Percentiles rank a stretch among this genome's conserved stretches.
Evolutionary conservation across 1,140 invertebrate species (phyloP).

Genomic region (Wasmannia auropunctata): DNA sequence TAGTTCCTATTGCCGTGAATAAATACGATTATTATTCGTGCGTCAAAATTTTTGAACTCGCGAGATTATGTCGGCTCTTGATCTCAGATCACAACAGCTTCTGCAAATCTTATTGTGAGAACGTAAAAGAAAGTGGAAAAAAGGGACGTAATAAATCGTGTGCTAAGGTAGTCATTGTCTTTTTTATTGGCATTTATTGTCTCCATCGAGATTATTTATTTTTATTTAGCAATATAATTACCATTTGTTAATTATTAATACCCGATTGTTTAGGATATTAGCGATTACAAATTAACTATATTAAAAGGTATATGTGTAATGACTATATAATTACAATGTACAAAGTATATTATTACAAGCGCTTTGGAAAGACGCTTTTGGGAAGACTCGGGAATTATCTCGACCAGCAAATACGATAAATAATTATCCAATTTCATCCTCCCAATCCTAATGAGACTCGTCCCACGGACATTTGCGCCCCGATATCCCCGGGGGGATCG

Average conservation of each 20-base stretch:
- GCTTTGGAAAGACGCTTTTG: neutral
- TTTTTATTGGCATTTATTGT: neutral
- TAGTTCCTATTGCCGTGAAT: slow-evolving; percentile 8
- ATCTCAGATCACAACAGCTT: neutral
- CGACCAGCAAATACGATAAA: neutral
- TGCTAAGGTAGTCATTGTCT: neutral
- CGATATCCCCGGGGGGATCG: neutral
- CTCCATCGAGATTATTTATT: neutral
- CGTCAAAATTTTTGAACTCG: slow-evolving; percentile 14
- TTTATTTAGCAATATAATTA: neutral
- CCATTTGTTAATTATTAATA: neutral
- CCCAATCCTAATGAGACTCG: neutral
- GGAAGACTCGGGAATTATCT: neutral
- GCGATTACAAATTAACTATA: neutral
- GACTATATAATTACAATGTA: neutral
- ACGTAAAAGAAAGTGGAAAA: neutral
- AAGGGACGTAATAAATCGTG: neutral
- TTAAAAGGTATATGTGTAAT: neutral
- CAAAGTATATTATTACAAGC: neutral
- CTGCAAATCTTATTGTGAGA: neutral
- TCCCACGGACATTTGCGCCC: neutral
- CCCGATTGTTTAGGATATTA: neutral
- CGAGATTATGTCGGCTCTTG: neutral
- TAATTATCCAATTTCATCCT: slow-evolving; percentile 7
- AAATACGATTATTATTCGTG: slow-evolving; percentile 29